phyloP scores from a whole-genome alignment of 1,140 invertebrate species.

The Adoxophyes honmai region DNA sequence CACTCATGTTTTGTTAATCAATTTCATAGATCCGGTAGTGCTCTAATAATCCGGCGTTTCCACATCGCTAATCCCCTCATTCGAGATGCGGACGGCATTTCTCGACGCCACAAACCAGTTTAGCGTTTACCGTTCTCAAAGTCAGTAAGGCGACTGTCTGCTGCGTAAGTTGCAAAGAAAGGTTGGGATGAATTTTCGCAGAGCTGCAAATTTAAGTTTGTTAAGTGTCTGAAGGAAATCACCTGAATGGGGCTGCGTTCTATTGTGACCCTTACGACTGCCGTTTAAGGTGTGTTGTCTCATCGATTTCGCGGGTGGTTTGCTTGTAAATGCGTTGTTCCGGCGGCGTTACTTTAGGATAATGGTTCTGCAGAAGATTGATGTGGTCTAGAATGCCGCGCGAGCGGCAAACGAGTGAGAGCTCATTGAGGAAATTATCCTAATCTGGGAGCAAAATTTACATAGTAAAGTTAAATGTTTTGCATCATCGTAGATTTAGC shows the following conservation, averaged over 20 bases:
- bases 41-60: slow-evolving; percentile 32
- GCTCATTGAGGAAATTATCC: not conserved
- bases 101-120: slow-evolving; percentile 12
- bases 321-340: slow-evolving; percentile 14
- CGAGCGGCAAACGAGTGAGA: slow-evolving; percentile 10
- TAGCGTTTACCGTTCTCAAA: slow-evolving; percentile 3
- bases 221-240: not conserved
- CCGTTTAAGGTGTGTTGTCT: not conserved
- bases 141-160: not conserved
- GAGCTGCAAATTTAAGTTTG: slow-evolving; percentile 14
- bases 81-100: slow-evolving; percentile 32
- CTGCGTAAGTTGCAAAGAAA: not conserved
- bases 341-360: slow-evolving; percentile 27
- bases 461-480: no score
- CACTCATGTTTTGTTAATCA: slow-evolving; percentile 19
- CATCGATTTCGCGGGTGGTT: slow-evolving; percentile 1
- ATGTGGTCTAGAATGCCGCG: slow-evolving; percentile 27
- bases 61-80: slow-evolving; percentile 35
- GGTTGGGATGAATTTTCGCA: not conserved
- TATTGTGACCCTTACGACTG: not conserved
- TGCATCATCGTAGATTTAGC: no score
- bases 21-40: slow-evolving; percentile 16
- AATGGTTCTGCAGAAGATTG: slow-evolving; percentile 24
- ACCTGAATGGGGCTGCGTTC: not conserved
- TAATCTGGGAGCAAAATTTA: no score